These are phyloP conservation scores for Leucoptera coffeella DNA, from an alignment of 2,888 invertebrate genomes.

Conservation along the genomic window DNA sequence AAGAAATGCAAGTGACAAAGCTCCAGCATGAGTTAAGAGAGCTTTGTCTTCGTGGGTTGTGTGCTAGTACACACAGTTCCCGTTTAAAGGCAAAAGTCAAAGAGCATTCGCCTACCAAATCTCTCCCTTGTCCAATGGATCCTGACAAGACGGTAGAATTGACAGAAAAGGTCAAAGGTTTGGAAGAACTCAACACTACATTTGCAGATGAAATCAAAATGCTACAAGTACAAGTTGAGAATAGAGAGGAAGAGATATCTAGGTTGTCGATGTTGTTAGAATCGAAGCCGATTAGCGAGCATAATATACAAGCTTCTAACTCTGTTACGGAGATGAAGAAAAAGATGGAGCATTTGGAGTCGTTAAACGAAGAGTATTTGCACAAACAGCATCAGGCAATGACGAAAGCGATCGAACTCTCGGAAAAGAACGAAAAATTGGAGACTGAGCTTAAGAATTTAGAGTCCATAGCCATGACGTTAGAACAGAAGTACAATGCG, in stretches of 20 bases:
- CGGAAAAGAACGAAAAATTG: constrained; percentile 65
- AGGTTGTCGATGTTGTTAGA: constrained; percentile 63
- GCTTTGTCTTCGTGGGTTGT: constrained; percentile 33
- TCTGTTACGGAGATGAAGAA: constrained; percentile 52
- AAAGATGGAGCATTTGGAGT: constrained; percentile 55
- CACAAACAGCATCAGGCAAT: constrained; percentile 76
- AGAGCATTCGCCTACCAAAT: not conserved
- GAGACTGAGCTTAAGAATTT: constrained; percentile 68
- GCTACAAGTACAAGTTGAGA: constrained; percentile 31
- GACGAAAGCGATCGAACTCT: constrained; percentile 65
- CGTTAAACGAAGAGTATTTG: constrained; percentile 51
- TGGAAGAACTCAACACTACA: constrained; percentile 35
- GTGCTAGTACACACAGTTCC: constrained; percentile 37
- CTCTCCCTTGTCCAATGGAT: too few species aligned
- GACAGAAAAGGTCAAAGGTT: constrained; percentile 27
- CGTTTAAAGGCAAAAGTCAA: constrained; percentile 27
- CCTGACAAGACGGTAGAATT: constrained; percentile 33
- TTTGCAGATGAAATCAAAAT: constrained; percentile 29
- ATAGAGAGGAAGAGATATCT: constrained; percentile 64
- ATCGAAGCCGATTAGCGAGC: constrained; percentile 63
- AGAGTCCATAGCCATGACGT: constrained; percentile 65
- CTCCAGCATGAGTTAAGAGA: constrained; percentile 37
- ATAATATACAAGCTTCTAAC: constrained; percentile 64
- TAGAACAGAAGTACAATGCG: constrained; percentile 74
- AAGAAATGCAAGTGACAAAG: constrained; percentile 32